Evolutionary conservation across 2,113 vertebrate species (phyloP).

Genomic region (Prionailurus viverrinus): DNA sequence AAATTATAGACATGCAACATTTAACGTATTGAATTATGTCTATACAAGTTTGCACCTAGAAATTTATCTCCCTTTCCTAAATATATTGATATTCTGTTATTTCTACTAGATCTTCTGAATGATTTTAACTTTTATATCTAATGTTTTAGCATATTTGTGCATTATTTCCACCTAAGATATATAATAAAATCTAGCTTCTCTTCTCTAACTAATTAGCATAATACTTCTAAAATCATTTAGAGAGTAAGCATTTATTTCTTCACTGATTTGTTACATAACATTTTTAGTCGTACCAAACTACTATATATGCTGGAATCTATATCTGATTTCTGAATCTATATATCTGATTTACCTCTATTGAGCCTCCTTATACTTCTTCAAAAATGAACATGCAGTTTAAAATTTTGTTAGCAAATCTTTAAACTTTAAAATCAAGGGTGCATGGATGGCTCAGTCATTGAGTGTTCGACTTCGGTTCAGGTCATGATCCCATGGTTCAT

Average conservation of each 20-base stretch:
- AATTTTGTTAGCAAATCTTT: conserved; percentile 1
- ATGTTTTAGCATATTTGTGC: background rate
- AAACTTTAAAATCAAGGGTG: background rate
- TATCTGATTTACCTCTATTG: background rate
- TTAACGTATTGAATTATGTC: background rate
- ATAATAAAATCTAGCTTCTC: background rate
- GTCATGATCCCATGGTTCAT: no score
- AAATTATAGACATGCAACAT: background rate
- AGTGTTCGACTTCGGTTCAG: no score
- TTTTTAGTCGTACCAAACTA: background rate
- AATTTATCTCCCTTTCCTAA: background rate
- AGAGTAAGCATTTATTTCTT: background rate
- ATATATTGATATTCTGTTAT: background rate
- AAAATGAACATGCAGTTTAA: background rate
- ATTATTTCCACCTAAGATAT: background rate
- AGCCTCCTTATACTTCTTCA: background rate
- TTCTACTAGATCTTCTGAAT: background rate
- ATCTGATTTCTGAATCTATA: background rate
- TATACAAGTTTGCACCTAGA: background rate
- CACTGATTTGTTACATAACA: background rate
- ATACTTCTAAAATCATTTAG: background rate
- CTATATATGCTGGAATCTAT: background rate
- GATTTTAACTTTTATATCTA: background rate
- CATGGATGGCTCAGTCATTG: no score
- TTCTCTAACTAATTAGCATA: background rate